These are phyloP conservation scores for Poecilia gillii DNA, from an alignment of 2,797 vertebrate species.

Conservation along the genomic window DNA sequence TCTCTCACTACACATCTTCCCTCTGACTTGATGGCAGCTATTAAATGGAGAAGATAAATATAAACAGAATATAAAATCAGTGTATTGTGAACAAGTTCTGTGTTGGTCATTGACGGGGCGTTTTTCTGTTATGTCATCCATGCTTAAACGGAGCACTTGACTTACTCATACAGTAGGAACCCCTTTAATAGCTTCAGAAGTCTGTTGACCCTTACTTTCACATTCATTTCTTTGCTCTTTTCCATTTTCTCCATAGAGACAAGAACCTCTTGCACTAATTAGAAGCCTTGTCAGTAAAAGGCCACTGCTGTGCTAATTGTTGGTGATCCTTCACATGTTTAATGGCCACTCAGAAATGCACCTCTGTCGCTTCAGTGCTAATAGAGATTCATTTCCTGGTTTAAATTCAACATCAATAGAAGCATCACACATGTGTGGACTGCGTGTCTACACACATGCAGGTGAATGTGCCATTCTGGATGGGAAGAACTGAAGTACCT, in stretches of 20 bases:
- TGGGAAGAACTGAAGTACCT: constrained; percentile 34
- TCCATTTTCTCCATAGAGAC: constrained; percentile 53
- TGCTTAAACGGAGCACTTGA: constrained; percentile 44
- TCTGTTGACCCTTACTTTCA: constrained; percentile 46
- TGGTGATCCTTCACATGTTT: constrained; percentile 72
- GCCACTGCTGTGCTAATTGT: constrained; percentile 74
- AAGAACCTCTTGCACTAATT: constrained; percentile 70
- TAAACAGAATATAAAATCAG: too few species aligned
- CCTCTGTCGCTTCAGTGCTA: constrained; percentile 57
- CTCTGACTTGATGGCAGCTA: not conserved
- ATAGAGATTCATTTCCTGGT: constrained; percentile 68
- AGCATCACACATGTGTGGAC: constrained; percentile 39
- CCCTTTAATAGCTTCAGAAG: constrained; percentile 32
- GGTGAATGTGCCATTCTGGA: constrained; percentile 26
- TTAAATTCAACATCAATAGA: constrained; percentile 43
- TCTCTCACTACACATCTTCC: not conserved
- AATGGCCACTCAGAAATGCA: constrained; percentile 75
- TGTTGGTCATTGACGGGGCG: constrained; percentile 14
- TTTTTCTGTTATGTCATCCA: constrained; percentile 29
- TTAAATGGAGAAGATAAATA: not conserved
- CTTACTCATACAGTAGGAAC: constrained; percentile 48
- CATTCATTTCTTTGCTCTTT: constrained; percentile 52
- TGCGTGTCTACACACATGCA: constrained; percentile 20
- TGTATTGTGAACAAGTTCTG: not conserved
- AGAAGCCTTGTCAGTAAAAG: constrained; percentile 73